Evolutionary conservation across 2,797 vertebrate species (phyloP).

Genomic region (Sebastes taczanowskii): DNA sequence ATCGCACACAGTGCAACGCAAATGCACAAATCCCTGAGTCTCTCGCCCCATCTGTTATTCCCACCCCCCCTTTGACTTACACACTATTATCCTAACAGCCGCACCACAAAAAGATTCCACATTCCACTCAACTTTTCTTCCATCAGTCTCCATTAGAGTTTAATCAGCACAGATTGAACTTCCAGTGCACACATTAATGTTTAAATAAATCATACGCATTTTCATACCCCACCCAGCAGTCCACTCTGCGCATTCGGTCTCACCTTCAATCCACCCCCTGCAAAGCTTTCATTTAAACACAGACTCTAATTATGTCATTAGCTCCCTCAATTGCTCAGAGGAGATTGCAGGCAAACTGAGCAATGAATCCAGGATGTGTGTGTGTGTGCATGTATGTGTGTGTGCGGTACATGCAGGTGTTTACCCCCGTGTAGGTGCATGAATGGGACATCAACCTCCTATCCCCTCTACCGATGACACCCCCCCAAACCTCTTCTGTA

Average conservation of each 20-base stretch:
- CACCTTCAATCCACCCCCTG: constrained; percentile 5
- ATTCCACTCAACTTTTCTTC: neutral
- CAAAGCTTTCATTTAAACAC: constrained; percentile 28
- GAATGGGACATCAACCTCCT: constrained; percentile 24
- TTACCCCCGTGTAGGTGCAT: neutral
- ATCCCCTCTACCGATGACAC: neutral
- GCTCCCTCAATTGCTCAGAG: constrained; percentile 10
- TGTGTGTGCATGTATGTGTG: neutral
- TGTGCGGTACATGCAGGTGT: constrained; percentile 8
- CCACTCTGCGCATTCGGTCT: neutral
- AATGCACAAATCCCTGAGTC: neutral
- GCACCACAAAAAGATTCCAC: neutral
- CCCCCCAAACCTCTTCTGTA: constrained; percentile 1
- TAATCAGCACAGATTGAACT: constrained; percentile 48
- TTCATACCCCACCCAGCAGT: constrained; percentile 6
- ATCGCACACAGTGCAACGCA: neutral
- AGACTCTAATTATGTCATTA: constrained; percentile 41
- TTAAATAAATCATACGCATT: constrained; percentile 48
- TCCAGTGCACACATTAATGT: constrained; percentile 33
- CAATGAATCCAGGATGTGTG: neutral
- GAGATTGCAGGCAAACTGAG: constrained; percentile 12
- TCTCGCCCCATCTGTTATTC: neutral
- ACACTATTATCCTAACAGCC: neutral
- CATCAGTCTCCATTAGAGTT: constrained; percentile 56
- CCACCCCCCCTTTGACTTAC: neutral